Evolutionary conservation across 2,888 invertebrate species (phyloP).

Genomic region (Parnassius glacialis): DNA sequence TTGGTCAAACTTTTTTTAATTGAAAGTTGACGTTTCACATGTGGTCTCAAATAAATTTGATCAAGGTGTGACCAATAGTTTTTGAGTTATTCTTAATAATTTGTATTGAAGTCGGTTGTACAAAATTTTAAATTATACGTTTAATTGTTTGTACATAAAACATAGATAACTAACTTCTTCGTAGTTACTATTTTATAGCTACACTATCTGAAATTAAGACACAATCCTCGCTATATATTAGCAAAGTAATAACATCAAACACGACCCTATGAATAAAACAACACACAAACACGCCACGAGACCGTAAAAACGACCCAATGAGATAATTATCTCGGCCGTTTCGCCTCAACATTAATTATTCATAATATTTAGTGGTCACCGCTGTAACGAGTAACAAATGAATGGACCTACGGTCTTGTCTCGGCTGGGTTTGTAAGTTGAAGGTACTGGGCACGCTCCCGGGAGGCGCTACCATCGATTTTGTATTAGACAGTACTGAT

Average conservation of each 20-base stretch:
- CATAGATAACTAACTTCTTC: neutral
- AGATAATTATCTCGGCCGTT: constrained; percentile 34
- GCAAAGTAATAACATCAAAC: constrained; percentile 16
- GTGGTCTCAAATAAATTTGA: too few relatives aligned
- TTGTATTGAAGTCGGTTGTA: too few relatives aligned
- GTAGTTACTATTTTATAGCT: constrained; percentile 3
- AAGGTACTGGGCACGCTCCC: constrained; percentile 24
- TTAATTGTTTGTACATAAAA: too few relatives aligned
- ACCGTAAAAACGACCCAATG: constrained; percentile 32
- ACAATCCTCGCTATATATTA: constrained; percentile 7
- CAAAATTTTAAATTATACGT: too few relatives aligned
- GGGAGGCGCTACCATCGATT: constrained; percentile 29
- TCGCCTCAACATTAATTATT: constrained; percentile 42
- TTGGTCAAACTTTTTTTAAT: too few relatives aligned
- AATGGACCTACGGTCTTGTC: constrained; percentile 33
- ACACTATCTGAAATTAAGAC: constrained; percentile 14
- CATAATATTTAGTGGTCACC: constrained; percentile 42
- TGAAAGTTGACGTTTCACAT: too few relatives aligned
- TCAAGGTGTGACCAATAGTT: too few relatives aligned
- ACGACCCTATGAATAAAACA: constrained; percentile 23
- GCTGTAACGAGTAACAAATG: constrained; percentile 45
- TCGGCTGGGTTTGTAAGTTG: constrained; percentile 5
- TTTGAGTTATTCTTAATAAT: too few relatives aligned
- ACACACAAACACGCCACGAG: constrained; percentile 22
- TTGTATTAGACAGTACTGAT: constrained; percentile 30